These are phyloP conservation scores for Narcine bancroftii DNA, from an alignment of 2,113 vertebrate genomes.

Conservation along the genomic window DNA sequence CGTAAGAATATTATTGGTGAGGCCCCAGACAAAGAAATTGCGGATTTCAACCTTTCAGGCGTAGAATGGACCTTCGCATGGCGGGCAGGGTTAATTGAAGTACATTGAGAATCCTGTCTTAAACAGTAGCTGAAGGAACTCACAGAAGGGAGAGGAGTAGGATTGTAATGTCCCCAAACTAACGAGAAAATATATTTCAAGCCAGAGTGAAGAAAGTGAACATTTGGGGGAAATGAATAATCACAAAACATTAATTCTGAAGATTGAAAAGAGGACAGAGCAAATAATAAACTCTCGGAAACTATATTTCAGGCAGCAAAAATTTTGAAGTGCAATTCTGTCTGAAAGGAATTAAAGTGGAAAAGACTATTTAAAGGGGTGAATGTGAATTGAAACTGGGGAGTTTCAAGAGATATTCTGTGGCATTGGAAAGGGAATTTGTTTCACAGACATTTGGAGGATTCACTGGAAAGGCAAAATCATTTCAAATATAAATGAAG, in stretches of 20 bases:
- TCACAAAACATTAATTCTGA: constrained; percentile 15
- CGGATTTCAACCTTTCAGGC: not conserved
- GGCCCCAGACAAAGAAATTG: not conserved
- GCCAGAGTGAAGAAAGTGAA: not conserved
- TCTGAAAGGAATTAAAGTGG: constrained; percentile 7
- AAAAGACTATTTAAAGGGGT: not conserved
- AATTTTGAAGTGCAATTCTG: not conserved
- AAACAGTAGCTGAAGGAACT: not conserved
- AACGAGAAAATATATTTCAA: constrained; percentile 18
- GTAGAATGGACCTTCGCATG: no score
- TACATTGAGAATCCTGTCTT: not conserved
- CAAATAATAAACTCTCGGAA: constrained; percentile 18
- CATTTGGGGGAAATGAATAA: not conserved
- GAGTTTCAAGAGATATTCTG: not conserved
- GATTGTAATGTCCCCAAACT: constrained; percentile 5
- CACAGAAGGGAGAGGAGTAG: not conserved
- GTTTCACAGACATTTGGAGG: not conserved
- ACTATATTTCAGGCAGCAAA: not conserved
- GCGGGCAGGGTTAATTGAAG: not conserved
- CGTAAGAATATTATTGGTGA: not conserved
- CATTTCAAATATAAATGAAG: not conserved
- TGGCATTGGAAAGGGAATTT: not conserved
- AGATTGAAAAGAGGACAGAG: constrained; percentile 21
- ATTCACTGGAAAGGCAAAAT: not conserved
- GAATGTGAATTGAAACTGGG: not conserved